Conservation (phyloP, 1,140 invertebrate species). For the Calephelis virginiensis region DNA sequence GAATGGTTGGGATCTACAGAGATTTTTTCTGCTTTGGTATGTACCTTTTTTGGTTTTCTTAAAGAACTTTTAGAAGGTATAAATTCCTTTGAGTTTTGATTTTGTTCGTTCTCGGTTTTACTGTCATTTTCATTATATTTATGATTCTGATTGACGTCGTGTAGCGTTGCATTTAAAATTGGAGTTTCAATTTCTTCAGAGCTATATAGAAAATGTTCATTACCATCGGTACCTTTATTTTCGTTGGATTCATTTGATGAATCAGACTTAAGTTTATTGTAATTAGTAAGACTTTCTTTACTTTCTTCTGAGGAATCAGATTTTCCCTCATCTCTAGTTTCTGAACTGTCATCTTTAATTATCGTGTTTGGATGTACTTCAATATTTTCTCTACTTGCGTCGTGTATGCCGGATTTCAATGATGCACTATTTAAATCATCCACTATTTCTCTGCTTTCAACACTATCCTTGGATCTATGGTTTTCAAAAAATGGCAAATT, state of each 20-base stretch:
- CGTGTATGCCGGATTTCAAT: neutral
- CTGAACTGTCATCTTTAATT: neutral
- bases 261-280: neutral
- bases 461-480: slow-evolving; percentile 11
- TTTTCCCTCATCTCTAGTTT: neutral
- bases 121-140: neutral
- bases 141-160: neutral
- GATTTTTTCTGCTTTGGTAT: neutral
- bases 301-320: slow-evolving; percentile 14
- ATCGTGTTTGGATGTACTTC: neutral
- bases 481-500: slow-evolving; percentile 14
- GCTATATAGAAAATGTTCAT: neutral
- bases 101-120: neutral
- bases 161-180: neutral
- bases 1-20: neutral
- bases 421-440: slow-evolving; percentile 1
- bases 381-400: neutral
- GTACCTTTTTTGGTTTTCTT: neutral
- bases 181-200: neutral
- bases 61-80: neutral
- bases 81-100: neutral
- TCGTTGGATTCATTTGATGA: neutral
- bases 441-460: slow-evolving; percentile 32
- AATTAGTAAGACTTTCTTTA: slow-evolving; percentile 11
- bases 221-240: neutral